Percentiles rank a stretch among this genome's conserved stretches.
phyloP scores from a whole-genome alignment of 1,140 invertebrate genomes.

The Homarus americanus region DNA sequence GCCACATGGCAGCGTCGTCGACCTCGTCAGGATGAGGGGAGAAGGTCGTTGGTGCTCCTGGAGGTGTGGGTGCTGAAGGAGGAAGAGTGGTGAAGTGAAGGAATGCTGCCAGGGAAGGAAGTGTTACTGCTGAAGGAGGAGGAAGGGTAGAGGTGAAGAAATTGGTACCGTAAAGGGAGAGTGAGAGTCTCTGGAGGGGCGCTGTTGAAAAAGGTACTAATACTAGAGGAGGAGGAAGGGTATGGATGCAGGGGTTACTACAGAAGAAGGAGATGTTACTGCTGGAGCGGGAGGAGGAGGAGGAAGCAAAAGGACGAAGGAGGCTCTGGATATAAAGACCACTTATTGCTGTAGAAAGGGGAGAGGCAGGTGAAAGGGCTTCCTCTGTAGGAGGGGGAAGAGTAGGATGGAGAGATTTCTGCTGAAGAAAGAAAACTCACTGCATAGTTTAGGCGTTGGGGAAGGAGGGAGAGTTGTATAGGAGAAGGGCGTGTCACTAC shows the following conservation, averaged over 20 bases:
- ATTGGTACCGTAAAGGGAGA: background rate
- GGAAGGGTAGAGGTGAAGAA: background rate
- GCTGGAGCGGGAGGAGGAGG: background rate
- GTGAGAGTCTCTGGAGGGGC: background rate
- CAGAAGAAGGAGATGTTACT: background rate
- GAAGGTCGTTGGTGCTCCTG: background rate
- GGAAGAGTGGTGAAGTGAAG: background rate
- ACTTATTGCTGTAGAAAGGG: too few species aligned
- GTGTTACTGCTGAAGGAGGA: slow-evolving; percentile 16
- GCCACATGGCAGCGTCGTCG: background rate
- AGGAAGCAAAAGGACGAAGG: too few species aligned
- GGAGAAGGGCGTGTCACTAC: too few species aligned
- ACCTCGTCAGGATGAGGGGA: background rate
- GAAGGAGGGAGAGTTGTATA: too few species aligned
- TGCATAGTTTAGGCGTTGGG: background rate
- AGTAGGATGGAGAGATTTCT: background rate
- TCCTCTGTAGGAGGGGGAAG: background rate
- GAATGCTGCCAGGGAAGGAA: background rate
- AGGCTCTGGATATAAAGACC: too few species aligned
- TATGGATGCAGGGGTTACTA: background rate
- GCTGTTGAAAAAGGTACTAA: background rate
- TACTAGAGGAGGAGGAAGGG: background rate
- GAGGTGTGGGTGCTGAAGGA: background rate
- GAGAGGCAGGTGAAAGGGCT: background rate
- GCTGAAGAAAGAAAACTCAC: background rate